These are phyloP conservation scores for Acarapis woodi DNA, from an alignment of 1,140 invertebrate species.

Conservation along the genomic window DNA sequence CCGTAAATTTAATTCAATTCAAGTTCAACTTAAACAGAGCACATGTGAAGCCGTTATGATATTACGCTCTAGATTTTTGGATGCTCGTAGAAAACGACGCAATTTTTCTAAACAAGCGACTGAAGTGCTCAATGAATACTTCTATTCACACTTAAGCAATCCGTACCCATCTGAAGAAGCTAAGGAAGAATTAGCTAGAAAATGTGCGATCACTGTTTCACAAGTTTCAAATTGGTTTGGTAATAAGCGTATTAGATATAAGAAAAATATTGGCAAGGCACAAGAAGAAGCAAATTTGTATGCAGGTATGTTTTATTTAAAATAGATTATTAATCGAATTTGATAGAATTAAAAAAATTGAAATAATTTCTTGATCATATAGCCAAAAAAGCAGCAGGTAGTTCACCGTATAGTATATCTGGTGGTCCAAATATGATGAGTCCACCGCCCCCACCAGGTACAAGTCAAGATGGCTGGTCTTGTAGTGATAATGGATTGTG, in stretches of 20 bases:
- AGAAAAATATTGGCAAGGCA: constrained; percentile 99
- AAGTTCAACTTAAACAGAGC: constrained; percentile 97
- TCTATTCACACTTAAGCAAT: constrained; percentile 97
- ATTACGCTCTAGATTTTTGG: constrained; percentile 65
- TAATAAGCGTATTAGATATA: constrained; percentile 98
- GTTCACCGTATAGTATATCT: too few species aligned
- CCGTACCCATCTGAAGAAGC: constrained; percentile 99
- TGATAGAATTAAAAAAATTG: too few species aligned
- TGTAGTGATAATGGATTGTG: too few species aligned
- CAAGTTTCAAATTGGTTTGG: constrained; percentile 97
- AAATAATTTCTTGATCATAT: too few species aligned
- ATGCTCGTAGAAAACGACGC: constrained; percentile 83
- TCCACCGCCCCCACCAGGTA: too few species aligned
- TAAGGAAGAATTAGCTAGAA: constrained; percentile 95
- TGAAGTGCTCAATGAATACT: constrained; percentile 98
- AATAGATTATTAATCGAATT: too few species aligned
- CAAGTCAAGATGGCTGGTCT: too few species aligned
- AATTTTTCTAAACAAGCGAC: constrained; percentile 99
- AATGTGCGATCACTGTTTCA: constrained; percentile 94
- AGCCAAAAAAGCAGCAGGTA: too few species aligned
- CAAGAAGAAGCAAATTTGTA: constrained; percentile 99
- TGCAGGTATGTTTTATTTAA: constrained; percentile 36
- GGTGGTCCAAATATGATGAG: too few species aligned
- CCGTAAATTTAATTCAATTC: constrained; percentile 97
- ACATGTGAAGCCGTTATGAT: constrained; percentile 99